A percentile compares a stretch with the other conserved stretches of the same genome.
These are phyloP conservation scores for Borostomias antarcticus DNA, from an alignment of 2,797 vertebrate species.

Conservation along the genomic window DNA sequence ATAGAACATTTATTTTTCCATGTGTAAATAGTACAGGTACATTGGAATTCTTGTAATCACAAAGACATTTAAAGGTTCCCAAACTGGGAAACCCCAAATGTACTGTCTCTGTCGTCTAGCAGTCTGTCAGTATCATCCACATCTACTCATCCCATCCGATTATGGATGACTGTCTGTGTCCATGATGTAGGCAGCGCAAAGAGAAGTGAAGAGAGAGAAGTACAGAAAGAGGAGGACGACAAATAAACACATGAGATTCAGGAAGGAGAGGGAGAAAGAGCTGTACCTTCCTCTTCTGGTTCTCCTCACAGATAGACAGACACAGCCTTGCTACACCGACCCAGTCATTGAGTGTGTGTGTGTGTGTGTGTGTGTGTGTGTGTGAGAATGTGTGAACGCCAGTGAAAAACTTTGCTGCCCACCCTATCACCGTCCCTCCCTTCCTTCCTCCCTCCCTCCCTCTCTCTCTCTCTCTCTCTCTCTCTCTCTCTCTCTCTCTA, in stretches of 20 bases:
- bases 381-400: constrained; percentile 46
- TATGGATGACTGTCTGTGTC: no score
- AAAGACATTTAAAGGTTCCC: no score
- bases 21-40: no score
- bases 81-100: no score
- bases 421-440: no score
- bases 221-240: constrained; percentile 12
- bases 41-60: no score
- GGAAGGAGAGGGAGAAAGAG: constrained; percentile 2
- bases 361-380: no score
- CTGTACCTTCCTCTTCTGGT: constrained; percentile 52
- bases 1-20: no score
- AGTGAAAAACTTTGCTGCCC: constrained; percentile 49
- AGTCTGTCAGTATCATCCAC: no score
- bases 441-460: constrained; percentile 24
- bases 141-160: no score
- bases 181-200: no score
- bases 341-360: constrained; percentile 37
- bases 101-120: no score
- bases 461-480: constrained; percentile 17
- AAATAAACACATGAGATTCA: constrained; percentile 3
- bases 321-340: constrained; percentile 42
- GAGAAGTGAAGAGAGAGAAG: background rate
- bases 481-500: constrained; percentile 12
- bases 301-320: constrained; percentile 35